Conservation (phyloP, 2,113 vertebrate genomes). For the Panurus biarmicus region DNA sequence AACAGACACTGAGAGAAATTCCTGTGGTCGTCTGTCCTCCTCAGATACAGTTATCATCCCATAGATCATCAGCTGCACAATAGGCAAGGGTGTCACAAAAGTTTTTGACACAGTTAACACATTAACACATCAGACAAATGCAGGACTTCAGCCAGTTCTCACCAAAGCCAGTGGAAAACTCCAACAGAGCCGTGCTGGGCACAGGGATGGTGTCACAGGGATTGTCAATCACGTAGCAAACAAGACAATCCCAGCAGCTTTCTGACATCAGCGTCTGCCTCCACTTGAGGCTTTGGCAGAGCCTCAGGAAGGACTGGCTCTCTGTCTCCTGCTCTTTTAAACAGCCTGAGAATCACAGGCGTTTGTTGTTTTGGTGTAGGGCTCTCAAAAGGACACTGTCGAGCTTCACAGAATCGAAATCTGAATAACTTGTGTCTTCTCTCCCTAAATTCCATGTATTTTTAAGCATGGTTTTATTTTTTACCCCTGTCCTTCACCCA, state of each 20-base stretch:
- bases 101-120: slow-evolving; percentile 55
- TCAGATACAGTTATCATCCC: slow-evolving; percentile 54
- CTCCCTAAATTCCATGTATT: neutral
- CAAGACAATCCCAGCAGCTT: slow-evolving; percentile 43
- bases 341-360: neutral
- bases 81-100: slow-evolving; percentile 23
- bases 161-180: slow-evolving; percentile 52
- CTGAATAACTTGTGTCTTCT: neutral
- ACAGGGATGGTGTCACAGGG: neutral
- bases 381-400: neutral
- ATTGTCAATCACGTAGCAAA: slow-evolving; percentile 45
- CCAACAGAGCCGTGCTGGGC: slow-evolving; percentile 9
- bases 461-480: neutral
- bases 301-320: neutral
- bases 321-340: neutral
- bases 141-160: slow-evolving; percentile 18
- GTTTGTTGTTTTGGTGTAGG: neutral
- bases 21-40: slow-evolving; percentile 45
- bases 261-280: slow-evolving; percentile 55
- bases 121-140: slow-evolving; percentile 50
- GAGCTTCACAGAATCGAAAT: neutral
- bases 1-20: slow-evolving; percentile 38
- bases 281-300: slow-evolving; percentile 50
- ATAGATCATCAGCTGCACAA: slow-evolving; percentile 39
- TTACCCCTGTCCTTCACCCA: neutral